These are phyloP conservation scores for Prenolepis imparis DNA, from an alignment of 2,888 invertebrate genomes.

Conservation along the genomic window DNA sequence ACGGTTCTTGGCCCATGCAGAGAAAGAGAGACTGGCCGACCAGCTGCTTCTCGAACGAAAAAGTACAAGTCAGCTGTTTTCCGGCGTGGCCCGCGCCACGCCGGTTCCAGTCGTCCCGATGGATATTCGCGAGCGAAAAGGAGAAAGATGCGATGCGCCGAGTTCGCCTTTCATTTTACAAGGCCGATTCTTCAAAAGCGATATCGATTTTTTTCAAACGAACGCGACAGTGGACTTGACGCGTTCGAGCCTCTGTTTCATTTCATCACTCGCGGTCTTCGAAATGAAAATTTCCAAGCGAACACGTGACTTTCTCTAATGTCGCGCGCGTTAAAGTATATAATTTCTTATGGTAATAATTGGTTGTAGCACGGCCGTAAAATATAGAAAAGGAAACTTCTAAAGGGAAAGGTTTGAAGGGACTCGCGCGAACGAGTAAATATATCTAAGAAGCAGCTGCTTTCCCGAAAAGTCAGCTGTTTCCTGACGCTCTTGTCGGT, in stretches of 20 bases:
- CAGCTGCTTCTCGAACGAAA: slow-evolving; percentile 78
- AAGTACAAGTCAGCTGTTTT: slow-evolving; percentile 79
- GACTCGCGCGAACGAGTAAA: slow-evolving; percentile 45
- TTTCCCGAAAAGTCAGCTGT: slow-evolving; percentile 80
- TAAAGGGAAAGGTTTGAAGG: slow-evolving; percentile 23
- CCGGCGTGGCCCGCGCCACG: slow-evolving; percentile 74
- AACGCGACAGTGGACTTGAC: neutral
- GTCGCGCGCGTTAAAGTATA: slow-evolving; percentile 19
- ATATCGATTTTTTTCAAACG: neutral
- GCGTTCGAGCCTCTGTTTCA: neutral
- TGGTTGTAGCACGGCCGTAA: slow-evolving; percentile 14
- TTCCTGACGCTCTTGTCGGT: slow-evolving; percentile 69
- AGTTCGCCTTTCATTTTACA: slow-evolving; percentile 41
- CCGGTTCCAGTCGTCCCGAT: slow-evolving; percentile 61
- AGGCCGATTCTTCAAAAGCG: slow-evolving; percentile 27
- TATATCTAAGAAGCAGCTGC: slow-evolving; percentile 69
- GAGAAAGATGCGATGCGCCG: slow-evolving; percentile 14
- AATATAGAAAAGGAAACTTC: slow-evolving; percentile 33
- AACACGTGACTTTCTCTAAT: neutral
- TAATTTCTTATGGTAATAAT: slow-evolving; percentile 38
- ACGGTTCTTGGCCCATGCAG: slow-evolving; percentile 71
- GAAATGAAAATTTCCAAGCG: slow-evolving; percentile 2
- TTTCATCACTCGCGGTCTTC: neutral
- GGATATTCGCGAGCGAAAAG: slow-evolving; percentile 32
- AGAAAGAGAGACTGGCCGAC: slow-evolving; percentile 60